phyloP scores from a whole-genome alignment of 2,888 invertebrate species.

The Phytoseiulus persimilis region DNA sequence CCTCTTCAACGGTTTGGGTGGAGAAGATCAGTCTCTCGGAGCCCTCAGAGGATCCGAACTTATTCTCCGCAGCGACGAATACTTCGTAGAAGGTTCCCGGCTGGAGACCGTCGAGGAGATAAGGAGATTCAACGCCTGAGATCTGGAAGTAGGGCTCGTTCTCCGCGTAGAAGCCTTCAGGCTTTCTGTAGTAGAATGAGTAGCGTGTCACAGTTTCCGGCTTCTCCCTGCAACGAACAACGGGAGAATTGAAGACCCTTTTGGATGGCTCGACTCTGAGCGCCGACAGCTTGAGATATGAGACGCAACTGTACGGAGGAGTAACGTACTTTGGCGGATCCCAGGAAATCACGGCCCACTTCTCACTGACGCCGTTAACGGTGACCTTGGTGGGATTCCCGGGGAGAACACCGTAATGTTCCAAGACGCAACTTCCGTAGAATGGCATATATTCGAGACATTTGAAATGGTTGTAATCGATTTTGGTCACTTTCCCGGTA shows the following conservation, averaged over 20 bases:
- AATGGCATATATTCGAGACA: constrained; percentile 72
- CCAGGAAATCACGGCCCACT: constrained; percentile 72
- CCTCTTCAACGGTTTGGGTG: constrained; percentile 51
- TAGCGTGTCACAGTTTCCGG: constrained; percentile 64
- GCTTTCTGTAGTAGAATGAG: constrained; percentile 58
- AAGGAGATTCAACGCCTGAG: constrained; percentile 58
- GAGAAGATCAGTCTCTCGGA: constrained; percentile 68
- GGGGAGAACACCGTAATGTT: constrained; percentile 73
- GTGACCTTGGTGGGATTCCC: constrained; percentile 61
- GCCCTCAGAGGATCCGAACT: constrained; percentile 67
- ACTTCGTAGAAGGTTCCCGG: constrained; percentile 57
- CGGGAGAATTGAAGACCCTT: not conserved
- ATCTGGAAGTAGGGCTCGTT: constrained; percentile 50
- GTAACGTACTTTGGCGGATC: constrained; percentile 55
- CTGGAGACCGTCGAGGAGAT: constrained; percentile 65
- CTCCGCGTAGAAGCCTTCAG: constrained; percentile 48
- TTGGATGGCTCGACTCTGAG: too few species aligned
- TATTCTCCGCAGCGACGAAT: constrained; percentile 68
- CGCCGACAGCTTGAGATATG: too few species aligned
- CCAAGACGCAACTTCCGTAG: constrained; percentile 70
- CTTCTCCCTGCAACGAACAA: constrained; percentile 49
- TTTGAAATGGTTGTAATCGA: constrained; percentile 73
- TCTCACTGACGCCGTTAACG: constrained; percentile 65
- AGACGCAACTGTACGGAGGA: too few species aligned
- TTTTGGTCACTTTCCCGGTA: constrained; percentile 66